Percentiles rank a stretch among this genome's conserved stretches.
Conservation (phyloP, 2,888 invertebrate species). For the Daptonema setosum region DNA sequence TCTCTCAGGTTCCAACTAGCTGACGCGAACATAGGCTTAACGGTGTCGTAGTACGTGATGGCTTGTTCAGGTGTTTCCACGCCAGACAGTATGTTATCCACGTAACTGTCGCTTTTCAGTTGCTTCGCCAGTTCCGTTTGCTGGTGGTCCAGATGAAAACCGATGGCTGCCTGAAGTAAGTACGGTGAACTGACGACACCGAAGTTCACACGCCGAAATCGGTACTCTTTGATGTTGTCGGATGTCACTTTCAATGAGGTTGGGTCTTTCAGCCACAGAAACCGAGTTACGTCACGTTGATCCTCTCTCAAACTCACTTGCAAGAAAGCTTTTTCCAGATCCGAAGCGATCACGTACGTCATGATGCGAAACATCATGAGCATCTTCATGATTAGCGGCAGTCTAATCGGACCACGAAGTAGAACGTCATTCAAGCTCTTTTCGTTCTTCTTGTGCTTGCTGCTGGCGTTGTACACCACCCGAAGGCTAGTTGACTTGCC, state of each 20-base stretch:
- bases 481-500: conserved; percentile 17
- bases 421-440: conserved; percentile 24
- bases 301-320: conserved; percentile 13
- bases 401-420: conserved; percentile 21
- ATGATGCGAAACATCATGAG: conserved; percentile 20
- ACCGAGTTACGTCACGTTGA: conserved; percentile 19
- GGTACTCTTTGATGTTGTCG: conserved; percentile 8
- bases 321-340: conserved; percentile 28
- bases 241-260: conserved; percentile 8
- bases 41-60: conserved; percentile 6
- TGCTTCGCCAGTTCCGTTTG: conserved; percentile 10
- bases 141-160: conserved; percentile 18
- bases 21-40: conserved; percentile 7
- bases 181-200: conserved; percentile 21
- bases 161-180: conserved; percentile 15
- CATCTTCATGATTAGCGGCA: conserved; percentile 22
- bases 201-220: conserved; percentile 22
- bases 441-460: conserved; percentile 10
- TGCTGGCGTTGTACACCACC: conserved; percentile 22
- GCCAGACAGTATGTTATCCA: conserved; percentile 22
- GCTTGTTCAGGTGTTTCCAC: conserved; percentile 11
- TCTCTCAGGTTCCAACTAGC: conserved; percentile 14
- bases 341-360: conserved; percentile 20
- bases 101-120: conserved; percentile 17
- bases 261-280: conserved; percentile 23